A percentile compares a stretch with the other conserved stretches of the same genome.
Evolutionary conservation across 2,888 invertebrate species (phyloP).

Genomic region (Sinohyriopsis cumingii): DNA sequence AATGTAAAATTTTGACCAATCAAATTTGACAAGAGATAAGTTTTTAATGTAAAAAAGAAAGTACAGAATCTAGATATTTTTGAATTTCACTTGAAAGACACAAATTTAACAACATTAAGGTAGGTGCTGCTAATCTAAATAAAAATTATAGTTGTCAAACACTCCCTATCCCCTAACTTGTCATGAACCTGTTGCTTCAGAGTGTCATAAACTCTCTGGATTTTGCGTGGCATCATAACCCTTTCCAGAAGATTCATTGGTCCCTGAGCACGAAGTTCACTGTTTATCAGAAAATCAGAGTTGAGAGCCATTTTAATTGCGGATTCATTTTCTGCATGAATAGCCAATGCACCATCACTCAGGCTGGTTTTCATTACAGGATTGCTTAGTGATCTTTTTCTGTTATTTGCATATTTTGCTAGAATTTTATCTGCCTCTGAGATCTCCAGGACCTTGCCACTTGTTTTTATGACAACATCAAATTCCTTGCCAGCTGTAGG

Average conservation of each 20-base stretch:
- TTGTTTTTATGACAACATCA: too few relatives aligned
- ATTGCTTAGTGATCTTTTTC: constrained; percentile 31
- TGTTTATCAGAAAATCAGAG: constrained; percentile 25
- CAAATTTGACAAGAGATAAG: too few relatives aligned
- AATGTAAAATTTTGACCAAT: too few relatives aligned
- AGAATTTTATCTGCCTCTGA: constrained; percentile 35
- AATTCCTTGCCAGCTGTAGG: too few relatives aligned
- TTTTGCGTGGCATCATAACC: constrained; percentile 47
- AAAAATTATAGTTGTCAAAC: constrained; percentile 56
- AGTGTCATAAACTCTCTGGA: constrained; percentile 53
- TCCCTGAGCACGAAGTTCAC: constrained; percentile 23
- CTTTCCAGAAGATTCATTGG: constrained; percentile 35
- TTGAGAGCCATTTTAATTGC: constrained; percentile 30
- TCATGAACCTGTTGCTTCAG: constrained; percentile 50
- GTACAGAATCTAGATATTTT: too few relatives aligned
- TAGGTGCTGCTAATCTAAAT: constrained; percentile 32
- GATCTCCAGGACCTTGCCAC: background rate
- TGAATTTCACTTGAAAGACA: too few relatives aligned
- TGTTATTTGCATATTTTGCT: constrained; percentile 27
- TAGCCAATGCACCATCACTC: constrained; percentile 54
- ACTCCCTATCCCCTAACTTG: constrained; percentile 45
- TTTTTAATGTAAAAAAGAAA: too few relatives aligned
- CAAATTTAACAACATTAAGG: too few relatives aligned
- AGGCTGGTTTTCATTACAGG: constrained; percentile 56
- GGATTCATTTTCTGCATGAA: constrained; percentile 11